Evolutionary conservation across 2,797 vertebrate species (phyloP), one percentile per base, ranked within the genome.

Genomic region (Diglossa cyanea): DNA sequence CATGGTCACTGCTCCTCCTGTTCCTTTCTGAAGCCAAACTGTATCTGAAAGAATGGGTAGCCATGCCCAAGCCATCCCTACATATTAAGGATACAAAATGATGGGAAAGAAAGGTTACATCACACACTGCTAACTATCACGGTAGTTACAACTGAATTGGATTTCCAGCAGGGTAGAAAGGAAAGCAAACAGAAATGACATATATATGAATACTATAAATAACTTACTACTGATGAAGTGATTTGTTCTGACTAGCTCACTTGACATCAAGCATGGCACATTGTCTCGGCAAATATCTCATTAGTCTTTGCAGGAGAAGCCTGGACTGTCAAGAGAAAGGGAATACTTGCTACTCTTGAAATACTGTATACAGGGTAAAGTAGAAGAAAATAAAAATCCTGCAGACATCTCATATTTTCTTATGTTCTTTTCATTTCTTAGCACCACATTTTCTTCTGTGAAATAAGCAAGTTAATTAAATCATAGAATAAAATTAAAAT

Each of bases 11-110:
- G 25, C 9, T 35, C 5, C 7, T 12, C n/a, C 25, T n/a, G 10
- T 9, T 40, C 14, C 11, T 51, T 13, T 74, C 31, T n/a, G 33
- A 57, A 68, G 3, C 11, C 48, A 63, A 67, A 47, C 15, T 19
- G 0, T 7, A 11, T 31, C 28, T 44, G 8, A 57, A 81, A n/a
- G 25, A 53, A 53, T 15, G 30, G 30, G 14, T 11, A 71, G 47
- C 13, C 19, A 16, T n/a, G 37, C 5, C 37, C 25, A 12, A 25
- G 7, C 8, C 42, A 17, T 51, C 21, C 30, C 60, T 11, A 35
- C 2, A 0, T 15, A 28, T 23, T n/a, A 45, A 40, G 13, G 16
- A 20, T 10, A 37, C 16, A 26, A 24, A 8, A 51, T 1, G 7
- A 57, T 15, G 28, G 10, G 23, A 76, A 88, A 48, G 25, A 37